A percentile compares a stretch with the other conserved stretches of the same genome.
Evolutionary conservation across 1,140 invertebrate genomes (phyloP).

Genomic region (Eriocheir sinensis): DNA sequence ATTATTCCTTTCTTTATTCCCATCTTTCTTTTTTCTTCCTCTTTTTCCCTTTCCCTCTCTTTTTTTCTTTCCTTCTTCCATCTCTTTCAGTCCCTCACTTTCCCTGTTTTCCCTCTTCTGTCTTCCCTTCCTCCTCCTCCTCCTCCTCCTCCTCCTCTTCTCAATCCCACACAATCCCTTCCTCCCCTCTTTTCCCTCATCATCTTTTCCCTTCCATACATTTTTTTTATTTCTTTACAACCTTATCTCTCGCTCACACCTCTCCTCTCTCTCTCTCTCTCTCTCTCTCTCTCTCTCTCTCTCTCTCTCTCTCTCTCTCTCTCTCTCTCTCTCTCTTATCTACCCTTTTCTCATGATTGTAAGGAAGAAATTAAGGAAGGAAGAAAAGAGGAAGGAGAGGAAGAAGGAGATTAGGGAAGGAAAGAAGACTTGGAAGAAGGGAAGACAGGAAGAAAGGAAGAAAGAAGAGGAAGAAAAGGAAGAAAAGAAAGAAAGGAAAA

Average conservation of each 20-base stretch:
- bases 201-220: too few species aligned
- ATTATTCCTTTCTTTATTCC: neutral
- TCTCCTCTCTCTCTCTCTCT: neutral
- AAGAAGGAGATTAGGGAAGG: too few species aligned
- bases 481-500: too few species aligned
- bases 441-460: constrained; percentile 20
- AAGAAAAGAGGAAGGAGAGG: too few species aligned
- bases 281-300: neutral
- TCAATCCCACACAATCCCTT: neutral
- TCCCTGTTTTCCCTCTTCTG: neutral
- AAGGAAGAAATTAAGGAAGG: neutral
- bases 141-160: neutral
- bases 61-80: neutral
- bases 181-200: neutral
- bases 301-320: neutral
- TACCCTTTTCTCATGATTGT: neutral
- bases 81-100: neutral
- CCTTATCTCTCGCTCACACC: too few species aligned
- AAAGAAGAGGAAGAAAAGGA: neutral
- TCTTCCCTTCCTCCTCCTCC: neutral
- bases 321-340: neutral
- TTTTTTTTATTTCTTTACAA: too few species aligned
- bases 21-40: neutral
- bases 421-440: neutral
- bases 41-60: neutral